phyloP scores from a whole-genome alignment of 2,113 vertebrate genomes.

The Tiliqua scincoides region DNA sequence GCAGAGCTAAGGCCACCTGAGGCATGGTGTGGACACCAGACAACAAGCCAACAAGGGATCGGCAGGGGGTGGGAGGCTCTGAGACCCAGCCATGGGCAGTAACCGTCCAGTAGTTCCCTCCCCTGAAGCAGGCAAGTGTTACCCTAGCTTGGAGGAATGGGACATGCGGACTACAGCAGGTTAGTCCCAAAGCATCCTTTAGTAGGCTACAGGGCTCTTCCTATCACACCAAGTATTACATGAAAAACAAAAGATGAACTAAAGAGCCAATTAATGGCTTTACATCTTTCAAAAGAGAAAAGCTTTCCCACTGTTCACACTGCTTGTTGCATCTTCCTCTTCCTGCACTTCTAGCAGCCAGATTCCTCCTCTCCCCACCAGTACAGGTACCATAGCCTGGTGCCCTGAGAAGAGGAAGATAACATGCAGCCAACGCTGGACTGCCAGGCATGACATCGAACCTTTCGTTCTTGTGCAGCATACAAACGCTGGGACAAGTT shows the following conservation, averaged over 20 bases:
- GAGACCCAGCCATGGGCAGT: neutral
- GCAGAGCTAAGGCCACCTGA: slow-evolving; percentile 66
- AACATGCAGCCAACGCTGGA: too few species aligned
- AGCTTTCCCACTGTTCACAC: neutral
- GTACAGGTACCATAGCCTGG: neutral
- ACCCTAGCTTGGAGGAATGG: neutral
- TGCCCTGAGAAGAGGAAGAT: neutral
- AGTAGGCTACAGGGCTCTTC: neutral
- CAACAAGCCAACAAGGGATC: neutral
- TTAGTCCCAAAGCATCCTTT: neutral
- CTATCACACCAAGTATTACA: neutral
- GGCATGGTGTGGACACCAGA: neutral
- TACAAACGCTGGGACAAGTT: too few species aligned
- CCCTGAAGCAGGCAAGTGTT: neutral
- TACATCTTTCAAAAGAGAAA: neutral
- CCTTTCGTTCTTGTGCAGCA: too few species aligned
- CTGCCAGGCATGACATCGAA: too few species aligned
- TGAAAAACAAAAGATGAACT: neutral
- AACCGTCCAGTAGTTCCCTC: neutral
- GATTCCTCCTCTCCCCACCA: too few species aligned
- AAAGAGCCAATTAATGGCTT: neutral
- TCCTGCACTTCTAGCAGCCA: neutral
- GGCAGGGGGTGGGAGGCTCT: neutral
- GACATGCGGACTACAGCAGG: neutral
- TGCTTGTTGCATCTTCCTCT: neutral